Evolutionary conservation across 37 sponge, comb jelly and placozoan genomes (phyloP).

Genomic region (Trichoplax adhaerens): DNA sequence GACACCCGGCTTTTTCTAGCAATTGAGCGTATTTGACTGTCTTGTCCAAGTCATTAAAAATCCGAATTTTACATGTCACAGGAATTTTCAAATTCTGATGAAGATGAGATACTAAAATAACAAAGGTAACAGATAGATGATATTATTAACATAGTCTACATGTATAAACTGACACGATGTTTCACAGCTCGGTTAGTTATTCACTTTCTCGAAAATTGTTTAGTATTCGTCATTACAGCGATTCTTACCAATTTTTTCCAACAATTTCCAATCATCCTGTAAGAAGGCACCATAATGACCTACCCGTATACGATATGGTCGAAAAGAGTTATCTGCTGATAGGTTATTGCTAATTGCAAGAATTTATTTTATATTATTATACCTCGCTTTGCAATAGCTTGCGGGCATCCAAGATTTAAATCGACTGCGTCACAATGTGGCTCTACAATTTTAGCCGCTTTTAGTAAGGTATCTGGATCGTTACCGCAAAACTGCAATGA

Average conservation of each 20-base stretch:
- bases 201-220: no score
- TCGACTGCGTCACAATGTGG: slow-evolving; percentile 83
- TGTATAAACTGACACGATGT: no score
- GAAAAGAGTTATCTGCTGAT: neutral
- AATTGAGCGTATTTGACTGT: slow-evolving; percentile 85
- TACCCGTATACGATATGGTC: neutral
- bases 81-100: slow-evolving; percentile 57
- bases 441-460: slow-evolving; percentile 64
- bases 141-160: neutral
- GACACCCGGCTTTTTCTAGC: slow-evolving; percentile 82
- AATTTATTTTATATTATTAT: neutral
- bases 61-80: slow-evolving; percentile 88
- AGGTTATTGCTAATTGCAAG: neutral
- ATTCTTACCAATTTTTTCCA: slow-evolving; percentile 46
- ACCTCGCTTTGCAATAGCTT: slow-evolving; percentile 84
- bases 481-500: slow-evolving; percentile 83
- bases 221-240: no score
- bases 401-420: slow-evolving; percentile 96
- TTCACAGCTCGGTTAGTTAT: no score
- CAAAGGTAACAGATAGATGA: neutral
- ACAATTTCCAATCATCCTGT: slow-evolving; percentile 94
- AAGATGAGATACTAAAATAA: slow-evolving; percentile 33
- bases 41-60: slow-evolving; percentile 77
- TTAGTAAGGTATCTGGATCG: slow-evolving; percentile 54
- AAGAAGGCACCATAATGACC: slow-evolving; percentile 97